These are phyloP conservation scores for Cabera pusaria DNA, from an alignment of 2,888 invertebrate species.

Conservation along the genomic window DNA sequence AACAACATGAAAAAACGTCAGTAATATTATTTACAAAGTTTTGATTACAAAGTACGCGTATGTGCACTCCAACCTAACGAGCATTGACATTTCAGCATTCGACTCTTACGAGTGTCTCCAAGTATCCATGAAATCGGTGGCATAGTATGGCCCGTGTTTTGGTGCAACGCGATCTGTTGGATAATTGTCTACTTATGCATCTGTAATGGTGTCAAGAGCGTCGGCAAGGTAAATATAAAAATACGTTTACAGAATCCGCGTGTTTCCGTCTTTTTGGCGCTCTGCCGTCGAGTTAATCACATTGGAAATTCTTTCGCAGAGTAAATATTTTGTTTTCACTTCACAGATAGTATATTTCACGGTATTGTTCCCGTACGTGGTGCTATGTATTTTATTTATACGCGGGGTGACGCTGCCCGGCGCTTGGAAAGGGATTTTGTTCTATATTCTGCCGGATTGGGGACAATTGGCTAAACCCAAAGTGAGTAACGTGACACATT, in stretches of 20 bases:
- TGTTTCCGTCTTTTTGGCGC: conserved; percentile 43
- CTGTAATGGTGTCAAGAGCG: conserved; percentile 93
- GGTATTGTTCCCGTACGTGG: conserved; percentile 91
- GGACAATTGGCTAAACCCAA: conserved; percentile 88
- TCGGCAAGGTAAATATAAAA: conserved; percentile 86
- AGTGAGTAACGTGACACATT: conserved; percentile 61
- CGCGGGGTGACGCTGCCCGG: conserved; percentile 92
- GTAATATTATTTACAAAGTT: too few relatives aligned
- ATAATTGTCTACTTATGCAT: conserved; percentile 92
- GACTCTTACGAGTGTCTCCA: conserved; percentile 89
- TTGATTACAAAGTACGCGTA: too few relatives aligned
- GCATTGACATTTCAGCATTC: conserved; percentile 84
- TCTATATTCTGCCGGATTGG: conserved; percentile 92
- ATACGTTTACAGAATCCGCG: conserved; percentile 31
- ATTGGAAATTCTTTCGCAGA: conserved; percentile 28
- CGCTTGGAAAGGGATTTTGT: conserved; percentile 88
- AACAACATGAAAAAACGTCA: too few relatives aligned
- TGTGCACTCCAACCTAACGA: too few relatives aligned
- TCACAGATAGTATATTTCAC: conserved; percentile 90
- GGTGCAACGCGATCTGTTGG: conserved; percentile 91
- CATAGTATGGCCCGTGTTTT: conserved; percentile 91
- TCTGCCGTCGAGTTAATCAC: conserved; percentile 49
- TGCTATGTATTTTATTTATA: conserved; percentile 87
- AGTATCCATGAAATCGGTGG: conserved; percentile 89
- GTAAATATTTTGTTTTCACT: conserved; percentile 31